These are phyloP conservation scores for Cryptophagus acutangulus DNA, from an alignment of 2,888 invertebrate species.

Conservation along the genomic window DNA sequence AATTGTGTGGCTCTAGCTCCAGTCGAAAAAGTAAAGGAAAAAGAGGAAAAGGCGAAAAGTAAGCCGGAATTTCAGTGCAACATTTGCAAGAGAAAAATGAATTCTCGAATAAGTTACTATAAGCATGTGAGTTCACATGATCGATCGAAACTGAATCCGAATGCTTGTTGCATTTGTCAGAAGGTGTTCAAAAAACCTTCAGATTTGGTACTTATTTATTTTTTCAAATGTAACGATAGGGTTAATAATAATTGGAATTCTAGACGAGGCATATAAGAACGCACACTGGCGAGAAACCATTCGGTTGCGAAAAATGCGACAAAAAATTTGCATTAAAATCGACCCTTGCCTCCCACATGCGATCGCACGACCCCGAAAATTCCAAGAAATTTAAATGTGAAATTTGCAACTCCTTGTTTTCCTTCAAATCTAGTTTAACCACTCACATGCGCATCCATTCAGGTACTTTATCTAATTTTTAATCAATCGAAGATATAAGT, in stretches of 20 bases:
- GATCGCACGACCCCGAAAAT: constrained; percentile 53
- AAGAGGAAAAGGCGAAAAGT: neutral
- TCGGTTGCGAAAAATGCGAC: constrained; percentile 52
- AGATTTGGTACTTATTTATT: constrained; percentile 49
- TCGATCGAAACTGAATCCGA: constrained; percentile 36
- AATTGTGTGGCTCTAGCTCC: neutral
- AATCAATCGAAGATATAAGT: neutral
- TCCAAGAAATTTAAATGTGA: constrained; percentile 57
- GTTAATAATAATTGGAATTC: constrained; percentile 20
- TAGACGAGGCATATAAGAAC: constrained; percentile 59
- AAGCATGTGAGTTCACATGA: constrained; percentile 17
- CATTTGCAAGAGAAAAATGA: constrained; percentile 9
- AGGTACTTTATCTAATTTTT: constrained; percentile 37
- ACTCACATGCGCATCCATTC: constrained; percentile 65
- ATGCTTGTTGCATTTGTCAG: constrained; percentile 55
- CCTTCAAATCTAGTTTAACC: constrained; percentile 61
- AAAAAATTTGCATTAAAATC: constrained; percentile 62
- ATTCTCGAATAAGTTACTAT: constrained; percentile 11
- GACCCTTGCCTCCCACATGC: constrained; percentile 58
- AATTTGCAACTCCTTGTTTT: constrained; percentile 58
- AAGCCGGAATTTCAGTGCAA: constrained; percentile 7
- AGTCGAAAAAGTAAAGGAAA: neutral
- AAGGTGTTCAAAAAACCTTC: constrained; percentile 66
- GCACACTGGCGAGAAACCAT: constrained; percentile 67
- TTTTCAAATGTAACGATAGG: too few relatives aligned